A percentile compares a stretch with the other conserved stretches of the same genome.
Evolutionary conservation across 1,140 invertebrate species (phyloP).

Genomic region (Delia radicum): DNA sequence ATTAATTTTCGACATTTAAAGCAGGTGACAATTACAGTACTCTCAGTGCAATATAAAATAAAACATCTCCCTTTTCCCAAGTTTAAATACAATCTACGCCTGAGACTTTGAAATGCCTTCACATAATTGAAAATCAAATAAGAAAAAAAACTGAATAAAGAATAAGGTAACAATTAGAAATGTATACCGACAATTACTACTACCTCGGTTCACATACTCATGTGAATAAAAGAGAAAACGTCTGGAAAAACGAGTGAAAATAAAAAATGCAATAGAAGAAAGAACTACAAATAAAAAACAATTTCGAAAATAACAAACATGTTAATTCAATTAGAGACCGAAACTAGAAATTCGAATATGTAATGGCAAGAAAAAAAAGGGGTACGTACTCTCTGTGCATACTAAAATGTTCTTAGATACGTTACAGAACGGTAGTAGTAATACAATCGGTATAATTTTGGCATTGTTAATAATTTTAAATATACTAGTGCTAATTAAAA

Average conservation of each 20-base stretch:
- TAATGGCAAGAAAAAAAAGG: background rate
- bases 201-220: background rate
- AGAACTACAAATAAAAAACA: background rate
- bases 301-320: background rate
- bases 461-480: constrained; percentile 19
- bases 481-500: constrained; percentile 8
- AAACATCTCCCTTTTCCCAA: no score
- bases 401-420: constrained; percentile 16
- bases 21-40: no score
- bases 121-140: background rate
- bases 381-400: background rate
- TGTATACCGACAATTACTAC: background rate
- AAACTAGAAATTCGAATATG: background rate
- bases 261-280: no score
- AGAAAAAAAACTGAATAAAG: no score
- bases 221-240: no score
- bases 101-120: background rate
- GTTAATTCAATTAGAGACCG: constrained; percentile 31
- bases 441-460: constrained; percentile 19
- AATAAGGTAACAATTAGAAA: background rate
- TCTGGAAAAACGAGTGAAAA: no score
- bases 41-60: no score
- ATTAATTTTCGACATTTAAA: no score
- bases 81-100: background rate
- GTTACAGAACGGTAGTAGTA: constrained; percentile 16